Evolutionary conservation across 1,140 invertebrate genomes (phyloP).

Genomic region (Lamellibrachia luymesi): DNA sequence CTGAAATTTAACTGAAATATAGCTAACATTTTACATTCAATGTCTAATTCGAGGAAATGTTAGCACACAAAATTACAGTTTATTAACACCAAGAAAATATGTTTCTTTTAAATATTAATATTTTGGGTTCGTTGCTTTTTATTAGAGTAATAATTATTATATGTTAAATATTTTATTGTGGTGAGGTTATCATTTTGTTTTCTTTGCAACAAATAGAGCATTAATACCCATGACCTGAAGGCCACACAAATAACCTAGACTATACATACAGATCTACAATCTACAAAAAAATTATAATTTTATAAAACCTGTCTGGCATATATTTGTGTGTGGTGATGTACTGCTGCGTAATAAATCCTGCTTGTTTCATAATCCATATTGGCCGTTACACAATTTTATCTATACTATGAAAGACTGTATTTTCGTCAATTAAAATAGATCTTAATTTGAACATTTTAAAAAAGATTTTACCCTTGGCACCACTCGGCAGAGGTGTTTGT

Average conservation of each 20-base stretch:
- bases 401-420: too few species aligned
- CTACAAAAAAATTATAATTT: not conserved
- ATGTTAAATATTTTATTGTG: too few species aligned
- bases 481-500: not conserved
- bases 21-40: not conserved
- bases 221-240: not conserved
- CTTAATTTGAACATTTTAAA: too few species aligned
- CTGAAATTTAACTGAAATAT: not conserved
- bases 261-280: not conserved
- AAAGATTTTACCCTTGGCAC: too few species aligned
- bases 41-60: not conserved
- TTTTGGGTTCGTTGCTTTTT: too few species aligned
- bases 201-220: not conserved
- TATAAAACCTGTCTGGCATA: not conserved
- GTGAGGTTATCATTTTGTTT: not conserved
- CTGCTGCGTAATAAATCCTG: not conserved
- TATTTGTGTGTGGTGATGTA: not conserved
- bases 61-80: not conserved
- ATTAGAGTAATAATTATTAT: too few species aligned
- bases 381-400: not conserved
- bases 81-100: too few species aligned
- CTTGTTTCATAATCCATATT: not conserved
- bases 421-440: too few species aligned
- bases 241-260: not conserved
- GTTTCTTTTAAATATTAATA: too few species aligned